phyloP scores from a whole-genome alignment of 2,888 invertebrate species.

The Apoda limacodes region DNA sequence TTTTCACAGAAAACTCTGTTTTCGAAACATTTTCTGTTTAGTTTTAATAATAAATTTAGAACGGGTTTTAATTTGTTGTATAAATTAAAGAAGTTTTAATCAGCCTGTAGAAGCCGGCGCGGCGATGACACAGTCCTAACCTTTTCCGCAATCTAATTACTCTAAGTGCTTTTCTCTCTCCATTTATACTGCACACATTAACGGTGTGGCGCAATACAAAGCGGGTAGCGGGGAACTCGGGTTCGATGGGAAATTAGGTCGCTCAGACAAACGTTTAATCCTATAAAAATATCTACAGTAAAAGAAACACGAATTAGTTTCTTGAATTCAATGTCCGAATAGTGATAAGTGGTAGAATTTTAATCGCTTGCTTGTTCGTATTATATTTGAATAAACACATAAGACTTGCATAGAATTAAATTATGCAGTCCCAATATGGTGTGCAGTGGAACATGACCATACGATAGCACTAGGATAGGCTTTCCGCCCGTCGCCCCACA shows the following conservation, averaged over 20 bases:
- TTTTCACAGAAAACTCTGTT: conserved; percentile 15
- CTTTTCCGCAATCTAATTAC: conserved; percentile 64
- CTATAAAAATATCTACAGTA: too few species aligned
- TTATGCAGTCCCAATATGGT: too few species aligned
- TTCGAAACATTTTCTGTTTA: conserved; percentile 17
- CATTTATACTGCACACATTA: conserved; percentile 45
- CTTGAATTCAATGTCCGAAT: too few species aligned
- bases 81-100: conserved; percentile 12
- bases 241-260: conserved; percentile 5
- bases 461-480: too few species aligned
- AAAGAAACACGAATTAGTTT: too few species aligned
- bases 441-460: too few species aligned
- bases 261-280: too few species aligned
- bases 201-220: conserved; percentile 17
- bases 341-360: too few species aligned
- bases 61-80: conserved; percentile 3
- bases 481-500: too few species aligned
- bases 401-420: too few species aligned
- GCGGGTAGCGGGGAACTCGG: conserved; percentile 7
- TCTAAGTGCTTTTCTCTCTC: conserved; percentile 59
- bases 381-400: conserved; percentile 2
- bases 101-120: conserved; percentile 34
- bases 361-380: too few species aligned
- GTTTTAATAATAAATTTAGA: conserved; percentile 6
- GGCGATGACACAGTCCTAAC: conserved; percentile 38